Conservation (phyloP, 92 coral and sea anemone genomes). For the Plumapathes pennacea region DNA sequence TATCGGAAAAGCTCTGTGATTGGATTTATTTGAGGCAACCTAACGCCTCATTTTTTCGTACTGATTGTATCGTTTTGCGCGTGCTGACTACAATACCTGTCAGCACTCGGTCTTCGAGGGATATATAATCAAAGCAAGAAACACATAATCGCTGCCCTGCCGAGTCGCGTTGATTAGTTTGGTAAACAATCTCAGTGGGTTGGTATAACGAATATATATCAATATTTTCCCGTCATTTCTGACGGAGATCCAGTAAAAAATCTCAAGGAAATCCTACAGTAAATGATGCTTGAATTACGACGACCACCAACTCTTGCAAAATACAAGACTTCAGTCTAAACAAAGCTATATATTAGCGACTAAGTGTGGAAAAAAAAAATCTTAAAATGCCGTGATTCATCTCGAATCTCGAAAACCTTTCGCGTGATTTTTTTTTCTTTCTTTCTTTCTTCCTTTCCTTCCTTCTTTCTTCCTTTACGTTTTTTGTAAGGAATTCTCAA, state of each 20-base stretch:
- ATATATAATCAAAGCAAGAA: slow-evolving; percentile 67
- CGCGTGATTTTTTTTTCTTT: too few relatives aligned
- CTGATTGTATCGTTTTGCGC: background rate
- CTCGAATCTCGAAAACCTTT: too few relatives aligned
- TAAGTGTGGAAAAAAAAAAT: slow-evolving; percentile 6
- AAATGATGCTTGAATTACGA: too few relatives aligned
- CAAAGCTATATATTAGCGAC: too few relatives aligned
- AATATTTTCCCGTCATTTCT: slow-evolving; percentile 43
- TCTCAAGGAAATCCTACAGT: too few relatives aligned
- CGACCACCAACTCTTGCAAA: too few relatives aligned
- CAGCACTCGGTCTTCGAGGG: slow-evolving; percentile 33
- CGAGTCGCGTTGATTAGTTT: slow-evolving; percentile 82
- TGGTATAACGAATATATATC: slow-evolving; percentile 47
- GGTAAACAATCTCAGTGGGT: slow-evolving; percentile 74
- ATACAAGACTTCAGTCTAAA: too few relatives aligned
- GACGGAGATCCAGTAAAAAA: too few relatives aligned
- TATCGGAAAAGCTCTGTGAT: background rate
- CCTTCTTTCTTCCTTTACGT: too few relatives aligned
- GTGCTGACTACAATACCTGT: slow-evolving; percentile 17
- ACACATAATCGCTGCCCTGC: slow-evolving; percentile 78
- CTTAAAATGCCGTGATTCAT: too few relatives aligned
- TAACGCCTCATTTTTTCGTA: background rate
- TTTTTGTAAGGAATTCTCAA: too few relatives aligned
- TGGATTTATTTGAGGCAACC: background rate
- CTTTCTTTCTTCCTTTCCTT: too few relatives aligned